Percentiles rank a stretch among this genome's conserved stretches.
phyloP scores from a whole-genome alignment of 2,797 vertebrate genomes.

The Micromesistius poutassou region DNA sequence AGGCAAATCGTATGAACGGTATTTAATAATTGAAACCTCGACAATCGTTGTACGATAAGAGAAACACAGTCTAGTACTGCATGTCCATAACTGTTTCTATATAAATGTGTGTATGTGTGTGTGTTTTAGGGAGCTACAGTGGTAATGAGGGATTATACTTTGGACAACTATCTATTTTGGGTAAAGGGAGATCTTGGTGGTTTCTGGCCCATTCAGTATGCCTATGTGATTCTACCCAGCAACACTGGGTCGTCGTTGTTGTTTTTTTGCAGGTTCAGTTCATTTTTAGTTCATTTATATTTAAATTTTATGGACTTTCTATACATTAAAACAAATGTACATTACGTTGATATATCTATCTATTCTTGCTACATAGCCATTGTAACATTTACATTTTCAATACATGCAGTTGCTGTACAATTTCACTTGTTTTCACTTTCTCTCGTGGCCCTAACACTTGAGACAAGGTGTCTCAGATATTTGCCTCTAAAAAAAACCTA shows the following conservation, averaged over 20 bases:
- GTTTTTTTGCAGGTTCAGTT: slow-evolving; percentile 44
- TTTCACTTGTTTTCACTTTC: slow-evolving; percentile 31
- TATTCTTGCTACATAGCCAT: slow-evolving; percentile 68
- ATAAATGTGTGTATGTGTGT: background rate
- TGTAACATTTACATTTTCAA: slow-evolving; percentile 70
- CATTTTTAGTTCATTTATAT: slow-evolving; percentile 34
- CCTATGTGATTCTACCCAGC: slow-evolving; percentile 34
- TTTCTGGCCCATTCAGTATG: slow-evolving; percentile 23
- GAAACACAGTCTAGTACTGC: background rate
- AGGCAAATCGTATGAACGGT: background rate
- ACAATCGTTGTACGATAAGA: background rate
- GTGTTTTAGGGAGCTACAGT: background rate
- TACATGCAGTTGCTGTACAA: slow-evolving; percentile 68
- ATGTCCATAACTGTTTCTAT: background rate
- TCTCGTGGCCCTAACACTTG: slow-evolving; percentile 35
- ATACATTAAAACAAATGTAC: slow-evolving; percentile 55
- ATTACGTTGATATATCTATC: slow-evolving; percentile 50
- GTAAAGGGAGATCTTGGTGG: slow-evolving; percentile 12
- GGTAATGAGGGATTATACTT: background rate
- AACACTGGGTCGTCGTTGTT: slow-evolving; percentile 8
- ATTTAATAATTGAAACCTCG: background rate
- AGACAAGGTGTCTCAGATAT: slow-evolving; percentile 38
- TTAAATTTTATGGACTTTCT: slow-evolving; percentile 10
- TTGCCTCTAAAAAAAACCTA: slow-evolving; percentile 24
- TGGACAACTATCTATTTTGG: slow-evolving; percentile 2